Conservation (phyloP, 1,140 invertebrate species). For the Berghia stephanieae region DNA sequence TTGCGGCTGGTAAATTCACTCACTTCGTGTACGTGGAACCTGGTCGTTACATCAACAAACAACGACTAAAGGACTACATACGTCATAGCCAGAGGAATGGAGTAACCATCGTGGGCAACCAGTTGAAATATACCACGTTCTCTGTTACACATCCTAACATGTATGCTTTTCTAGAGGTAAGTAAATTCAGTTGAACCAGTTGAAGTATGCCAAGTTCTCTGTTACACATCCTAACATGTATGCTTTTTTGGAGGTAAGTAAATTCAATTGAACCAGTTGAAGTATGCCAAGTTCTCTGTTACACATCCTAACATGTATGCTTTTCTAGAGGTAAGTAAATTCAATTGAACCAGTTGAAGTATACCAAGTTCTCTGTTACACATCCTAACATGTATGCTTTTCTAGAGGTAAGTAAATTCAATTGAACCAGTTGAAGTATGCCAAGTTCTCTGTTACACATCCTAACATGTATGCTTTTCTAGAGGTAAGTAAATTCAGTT, state of each 20-base stretch:
- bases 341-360: no score
- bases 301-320: no score
- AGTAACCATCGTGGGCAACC: slow-evolving; percentile 29
- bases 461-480: no score
- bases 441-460: no score
- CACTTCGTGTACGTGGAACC: slow-evolving; percentile 48
- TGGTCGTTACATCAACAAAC: slow-evolving; percentile 33
- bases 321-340: no score
- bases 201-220: background rate
- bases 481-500: no score
- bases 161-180: slow-evolving; percentile 40
- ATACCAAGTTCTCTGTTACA: no score
- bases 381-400: no score
- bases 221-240: background rate
- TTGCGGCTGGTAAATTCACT: slow-evolving; percentile 40
- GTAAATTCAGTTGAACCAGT: no score
- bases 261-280: background rate
- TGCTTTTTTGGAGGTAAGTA: no score
- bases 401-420: no score
- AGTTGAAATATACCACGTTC: slow-evolving; percentile 41
- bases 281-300: background rate
- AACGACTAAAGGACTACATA: slow-evolving; percentile 36
- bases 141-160: slow-evolving; percentile 49
- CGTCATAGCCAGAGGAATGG: slow-evolving; percentile 34
- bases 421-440: no score